These are phyloP conservation scores for Argya squamiceps DNA, from an alignment of 2,797 vertebrate species.

Conservation along the genomic window DNA sequence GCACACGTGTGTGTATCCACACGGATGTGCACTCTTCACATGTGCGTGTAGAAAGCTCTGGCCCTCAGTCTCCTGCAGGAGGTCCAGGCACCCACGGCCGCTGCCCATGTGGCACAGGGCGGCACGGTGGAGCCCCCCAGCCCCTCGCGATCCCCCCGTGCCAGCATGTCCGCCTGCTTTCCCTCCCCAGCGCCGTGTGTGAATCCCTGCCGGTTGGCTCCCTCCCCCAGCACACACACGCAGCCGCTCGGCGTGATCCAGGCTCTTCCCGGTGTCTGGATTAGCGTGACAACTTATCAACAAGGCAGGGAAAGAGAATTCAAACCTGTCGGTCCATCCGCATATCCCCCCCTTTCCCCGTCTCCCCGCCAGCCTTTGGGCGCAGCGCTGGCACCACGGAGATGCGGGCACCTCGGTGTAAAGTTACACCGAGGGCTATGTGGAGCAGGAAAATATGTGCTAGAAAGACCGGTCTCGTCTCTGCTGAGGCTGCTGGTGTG, in stretches of 20 bases:
- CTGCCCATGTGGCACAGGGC: not conserved
- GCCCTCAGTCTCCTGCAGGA: not conserved
- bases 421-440: constrained; percentile 43
- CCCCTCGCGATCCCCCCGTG: not conserved
- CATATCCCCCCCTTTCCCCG: constrained; percentile 29
- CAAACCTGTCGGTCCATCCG: constrained; percentile 70
- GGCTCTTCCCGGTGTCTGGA: constrained; percentile 75
- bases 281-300: constrained; percentile 78
- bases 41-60: not conserved
- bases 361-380: constrained; percentile 24
- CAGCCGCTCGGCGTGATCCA: constrained; percentile 62
- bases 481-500: constrained; percentile 26
- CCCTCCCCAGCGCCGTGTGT: not conserved
- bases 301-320: constrained; percentile 75
- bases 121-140: not conserved
- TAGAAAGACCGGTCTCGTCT: constrained; percentile 48
- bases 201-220: constrained; percentile 32
- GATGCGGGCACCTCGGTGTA: constrained; percentile 55
- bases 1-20: rapidly evolving
- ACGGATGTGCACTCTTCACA: rapidly evolving
- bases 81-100: not conserved
- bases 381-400: constrained; percentile 54
- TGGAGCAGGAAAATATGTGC: constrained; percentile 37
- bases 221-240: constrained; percentile 35
- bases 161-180: not conserved